A percentile compares a stretch with the other conserved stretches of the same genome.
phyloP scores from a whole-genome alignment of 2,113 vertebrate genomes.

The Danionella cerebrum region DNA sequence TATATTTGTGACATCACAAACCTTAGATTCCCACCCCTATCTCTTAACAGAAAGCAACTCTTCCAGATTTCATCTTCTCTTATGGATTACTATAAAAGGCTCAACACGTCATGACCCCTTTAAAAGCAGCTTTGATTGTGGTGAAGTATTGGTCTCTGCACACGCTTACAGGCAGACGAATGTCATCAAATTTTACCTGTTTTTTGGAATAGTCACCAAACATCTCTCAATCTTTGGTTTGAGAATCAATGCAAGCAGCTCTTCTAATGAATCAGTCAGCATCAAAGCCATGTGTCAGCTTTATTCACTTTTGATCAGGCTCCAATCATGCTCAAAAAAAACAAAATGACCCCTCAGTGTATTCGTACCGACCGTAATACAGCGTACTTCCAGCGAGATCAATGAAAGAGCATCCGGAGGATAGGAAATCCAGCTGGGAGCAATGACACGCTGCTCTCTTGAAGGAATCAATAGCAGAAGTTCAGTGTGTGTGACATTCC shows the following conservation, averaged over 20 bases:
- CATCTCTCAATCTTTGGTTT: too few species aligned
- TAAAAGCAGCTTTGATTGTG: too few species aligned
- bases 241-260: constrained; percentile 46
- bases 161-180: too few species aligned
- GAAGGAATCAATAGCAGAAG: constrained; percentile 51
- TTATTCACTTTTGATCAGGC: constrained; percentile 6
- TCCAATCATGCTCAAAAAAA: constrained; percentile 33
- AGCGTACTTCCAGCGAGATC: constrained; percentile 46
- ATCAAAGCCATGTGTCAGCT: constrained; percentile 14
- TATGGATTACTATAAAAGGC: too few species aligned
- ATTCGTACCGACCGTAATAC: constrained; percentile 8
- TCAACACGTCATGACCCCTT: too few species aligned
- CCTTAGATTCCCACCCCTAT: too few species aligned
- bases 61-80: too few species aligned
- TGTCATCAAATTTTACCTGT: too few species aligned
- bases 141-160: too few species aligned
- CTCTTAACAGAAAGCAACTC: too few species aligned
- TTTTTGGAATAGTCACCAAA: too few species aligned
- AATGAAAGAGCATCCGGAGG: constrained; percentile 42
- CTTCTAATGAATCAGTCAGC: constrained; percentile 37
- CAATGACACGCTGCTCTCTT: constrained; percentile 38
- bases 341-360: constrained; percentile 28
- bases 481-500: constrained; percentile 42
- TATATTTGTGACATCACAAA: too few species aligned
- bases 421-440: constrained; percentile 28